Evolutionary conservation across 2,113 vertebrate genomes (phyloP), one percentile per base, ranked within the genome.

Genomic region (Dipodomys ordii): DNA sequence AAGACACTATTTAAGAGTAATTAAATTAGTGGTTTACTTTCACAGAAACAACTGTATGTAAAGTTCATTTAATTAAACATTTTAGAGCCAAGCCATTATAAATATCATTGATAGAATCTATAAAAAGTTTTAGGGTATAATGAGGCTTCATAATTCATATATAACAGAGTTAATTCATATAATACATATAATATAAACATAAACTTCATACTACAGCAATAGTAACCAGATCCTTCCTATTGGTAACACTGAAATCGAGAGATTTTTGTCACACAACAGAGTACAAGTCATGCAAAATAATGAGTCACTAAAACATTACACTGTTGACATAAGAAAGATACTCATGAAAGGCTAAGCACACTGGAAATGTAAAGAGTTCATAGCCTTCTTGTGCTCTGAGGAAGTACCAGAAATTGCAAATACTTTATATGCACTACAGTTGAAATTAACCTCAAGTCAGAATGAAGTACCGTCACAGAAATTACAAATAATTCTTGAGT

Each of bases 391-490:
- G 2, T 27, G 2, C 2, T 25, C 2, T 86, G 32, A 88, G 4
- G 13, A 23, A 60, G 2, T 73, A 13, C 18, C 67, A 65, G 8
- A 60, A 1, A 81, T 74, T 83, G 27, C 85, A 88, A 81, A 35
- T 15, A 10, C 27, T 39, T 25, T 13, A 27, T 32, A n/a, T 25
- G 32, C 1, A 27, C 23, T 65, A 83, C 74, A 28, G 12, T 2
- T 68, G 44, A 90, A 90, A 91, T 15, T 30, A 39, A 49, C 62
- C 11, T 85, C 18, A 93, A 78, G 20, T 92, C 4, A 57, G 30
- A 44, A 62, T 73, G 57, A 88, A 93, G 72, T 65, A 92, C 67
- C 20, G 68, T 57, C 10, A 69, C 16, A 84, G 11, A 93, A 88
- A 87, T 71, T 64, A 6, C 28, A 28, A 90, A 35, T 80, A 64